These are phyloP conservation scores for Naja naja DNA, from an alignment of 2,113 vertebrate species.

Conservation along the genomic window DNA sequence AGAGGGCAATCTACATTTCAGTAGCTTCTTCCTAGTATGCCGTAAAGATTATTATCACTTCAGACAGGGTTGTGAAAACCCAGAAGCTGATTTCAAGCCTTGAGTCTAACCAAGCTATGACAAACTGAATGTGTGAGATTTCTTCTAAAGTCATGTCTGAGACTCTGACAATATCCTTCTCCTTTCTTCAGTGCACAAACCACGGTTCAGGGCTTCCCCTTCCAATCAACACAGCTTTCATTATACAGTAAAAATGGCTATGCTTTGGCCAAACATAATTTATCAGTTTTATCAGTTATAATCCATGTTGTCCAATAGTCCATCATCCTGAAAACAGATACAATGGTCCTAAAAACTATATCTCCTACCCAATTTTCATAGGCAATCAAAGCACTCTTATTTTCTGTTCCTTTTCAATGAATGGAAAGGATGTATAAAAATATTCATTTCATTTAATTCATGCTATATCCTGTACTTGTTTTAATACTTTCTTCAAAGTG, in stretches of 20 bases:
- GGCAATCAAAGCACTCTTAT: neutral
- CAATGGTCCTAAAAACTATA: neutral
- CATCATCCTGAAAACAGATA: neutral
- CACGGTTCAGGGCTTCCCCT: neutral
- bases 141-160: neutral
- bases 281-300: neutral
- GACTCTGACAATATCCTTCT: neutral
- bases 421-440: neutral
- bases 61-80: neutral
- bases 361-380: neutral
- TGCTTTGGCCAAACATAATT: neutral
- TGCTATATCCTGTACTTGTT: neutral
- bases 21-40: neutral
- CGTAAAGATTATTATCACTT: neutral
- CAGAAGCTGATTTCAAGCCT: neutral
- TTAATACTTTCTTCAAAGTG: neutral
- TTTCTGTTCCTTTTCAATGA: neutral
- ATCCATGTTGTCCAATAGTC: neutral
- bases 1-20: neutral
- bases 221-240: neutral
- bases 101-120: neutral
- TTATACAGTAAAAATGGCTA: neutral
- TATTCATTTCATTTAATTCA: neutral
- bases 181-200: neutral
- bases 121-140: neutral